Evolutionary conservation across 2,113 vertebrate species (phyloP), one percentile per base, ranked within the genome.

Genomic region (Pollimyrus isidori): DNA sequence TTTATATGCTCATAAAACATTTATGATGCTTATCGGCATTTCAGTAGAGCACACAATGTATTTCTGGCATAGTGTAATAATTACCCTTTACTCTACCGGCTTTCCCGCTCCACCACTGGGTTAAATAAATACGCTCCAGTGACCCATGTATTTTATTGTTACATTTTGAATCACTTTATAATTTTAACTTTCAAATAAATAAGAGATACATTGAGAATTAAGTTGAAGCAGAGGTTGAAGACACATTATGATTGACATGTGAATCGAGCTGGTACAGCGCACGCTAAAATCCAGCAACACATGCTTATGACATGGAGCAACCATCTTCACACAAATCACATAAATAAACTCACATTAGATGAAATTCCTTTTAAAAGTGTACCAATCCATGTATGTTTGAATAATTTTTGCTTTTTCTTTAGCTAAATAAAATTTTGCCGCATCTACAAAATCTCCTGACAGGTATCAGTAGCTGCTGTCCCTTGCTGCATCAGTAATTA

Each of bases 211-310:
- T 10, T 65, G 23, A 65, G 7, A 65, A 62, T n/a, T 10, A 62
- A 62, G 58, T 7, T 23, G 23, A 62, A 62, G 21, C 0, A 9
- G 23, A n/a, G 58, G 58, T 10, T n/a, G 7, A 9, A 62, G 58
- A 9, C 58, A 7, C 58, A 10, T 2, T n/a, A 21, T 62, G n/a
- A 9, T 10, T 62, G 58, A n/a, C 0, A 62, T 3, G 2, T n/a
- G 56, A 58, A n/a, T 7, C 21, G 3, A 23, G 56, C 21, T 3
- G 21, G 56, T 9, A 9, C 0, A 7, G 2, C 6, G 0, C 0
- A 58, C 56, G 7, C 23, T 62, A 9, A n/a, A 62, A n/a, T 58
- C 5, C 21, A n/a, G 5, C 23, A 7, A 3, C 23, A 21, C 1
- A 69, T 4, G 11, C 10, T 35, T 30, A 73, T 13, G 3, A 73